A percentile compares a stretch with the other conserved stretches of the same genome.
These are phyloP conservation scores for Clarias laeviceps DNA, from an alignment of 2,797 vertebrate genomes.

Conservation along the genomic window DNA sequence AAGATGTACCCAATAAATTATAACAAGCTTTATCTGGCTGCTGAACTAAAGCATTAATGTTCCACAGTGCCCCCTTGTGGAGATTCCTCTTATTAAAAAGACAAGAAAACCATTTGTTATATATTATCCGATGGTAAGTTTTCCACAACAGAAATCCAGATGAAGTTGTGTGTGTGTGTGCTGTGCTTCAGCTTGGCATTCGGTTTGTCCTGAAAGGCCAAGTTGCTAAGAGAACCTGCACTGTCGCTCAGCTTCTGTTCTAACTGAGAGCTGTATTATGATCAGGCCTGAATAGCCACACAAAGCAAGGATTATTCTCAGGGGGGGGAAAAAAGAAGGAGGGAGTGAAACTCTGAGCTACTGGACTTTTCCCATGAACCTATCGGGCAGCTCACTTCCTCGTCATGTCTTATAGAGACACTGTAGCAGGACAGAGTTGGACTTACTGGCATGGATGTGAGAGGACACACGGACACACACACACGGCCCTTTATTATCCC, in stretches of 20 bases:
- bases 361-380: constrained; percentile 53
- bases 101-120: not conserved
- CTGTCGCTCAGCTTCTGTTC: constrained; percentile 32
- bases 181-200: not conserved
- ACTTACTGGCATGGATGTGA: not conserved
- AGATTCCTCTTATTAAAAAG: not conserved
- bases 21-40: not conserved
- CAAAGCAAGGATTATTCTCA: constrained; percentile 56
- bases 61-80: not conserved
- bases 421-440: not conserved
- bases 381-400: constrained; percentile 25
- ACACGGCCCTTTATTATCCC: not conserved
- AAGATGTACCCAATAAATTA: not conserved
- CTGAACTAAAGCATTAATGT: not conserved
- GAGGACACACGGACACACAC: not conserved
- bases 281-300: constrained; percentile 51
- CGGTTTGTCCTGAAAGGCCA: constrained; percentile 19
- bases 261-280: constrained; percentile 53
- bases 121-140: not conserved
- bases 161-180: not conserved
- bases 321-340: constrained; percentile 10
- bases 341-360: constrained; percentile 37
- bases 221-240: constrained; percentile 49
- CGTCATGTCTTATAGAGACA: constrained; percentile 11
- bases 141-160: constrained; percentile 6